Conservation (phyloP, 1,140 invertebrate genomes). For the Xylocopa sonorina region DNA sequence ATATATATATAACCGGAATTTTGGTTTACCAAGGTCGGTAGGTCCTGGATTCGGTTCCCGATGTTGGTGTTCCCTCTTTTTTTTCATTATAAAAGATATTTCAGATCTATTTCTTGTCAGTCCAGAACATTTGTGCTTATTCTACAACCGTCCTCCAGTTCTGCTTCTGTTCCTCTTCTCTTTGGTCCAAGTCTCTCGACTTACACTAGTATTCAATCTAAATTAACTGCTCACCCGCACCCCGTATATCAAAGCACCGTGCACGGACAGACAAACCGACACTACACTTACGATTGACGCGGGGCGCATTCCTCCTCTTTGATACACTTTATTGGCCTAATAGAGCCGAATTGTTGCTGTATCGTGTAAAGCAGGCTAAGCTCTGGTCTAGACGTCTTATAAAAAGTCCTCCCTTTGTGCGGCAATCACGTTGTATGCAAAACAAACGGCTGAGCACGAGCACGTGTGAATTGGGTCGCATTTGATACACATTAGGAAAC, state of each 20-base stretch:
- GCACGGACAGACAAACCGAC: slow-evolving; percentile 51
- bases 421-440: slow-evolving; percentile 54
- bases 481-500: not conserved
- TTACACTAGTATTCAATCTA: slow-evolving; percentile 6
- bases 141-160: too few relatives aligned
- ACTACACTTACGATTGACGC: slow-evolving; percentile 60
- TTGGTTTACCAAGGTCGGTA: too few relatives aligned
- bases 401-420: slow-evolving; percentile 39
- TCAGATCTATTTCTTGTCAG: not conserved
- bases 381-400: slow-evolving; percentile 46
- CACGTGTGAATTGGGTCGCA: slow-evolving; percentile 33
- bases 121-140: not conserved
- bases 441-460: slow-evolving; percentile 34
- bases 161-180: not conserved
- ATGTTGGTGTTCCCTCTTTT: too few relatives aligned
- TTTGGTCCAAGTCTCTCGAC: not conserved
- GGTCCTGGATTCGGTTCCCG: too few relatives aligned
- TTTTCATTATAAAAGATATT: too few relatives aligned
- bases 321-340: slow-evolving; percentile 67
- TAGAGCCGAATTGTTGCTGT: slow-evolving; percentile 65
- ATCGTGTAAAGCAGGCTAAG: slow-evolving; percentile 57
- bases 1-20: too few relatives aligned
- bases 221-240: slow-evolving; percentile 58
- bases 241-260: slow-evolving; percentile 29
- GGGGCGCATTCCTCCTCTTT: slow-evolving; percentile 64